These are phyloP conservation scores for Dyspetes luteomarginatus DNA, from an alignment of 2,888 invertebrate species.

Conservation along the genomic window DNA sequence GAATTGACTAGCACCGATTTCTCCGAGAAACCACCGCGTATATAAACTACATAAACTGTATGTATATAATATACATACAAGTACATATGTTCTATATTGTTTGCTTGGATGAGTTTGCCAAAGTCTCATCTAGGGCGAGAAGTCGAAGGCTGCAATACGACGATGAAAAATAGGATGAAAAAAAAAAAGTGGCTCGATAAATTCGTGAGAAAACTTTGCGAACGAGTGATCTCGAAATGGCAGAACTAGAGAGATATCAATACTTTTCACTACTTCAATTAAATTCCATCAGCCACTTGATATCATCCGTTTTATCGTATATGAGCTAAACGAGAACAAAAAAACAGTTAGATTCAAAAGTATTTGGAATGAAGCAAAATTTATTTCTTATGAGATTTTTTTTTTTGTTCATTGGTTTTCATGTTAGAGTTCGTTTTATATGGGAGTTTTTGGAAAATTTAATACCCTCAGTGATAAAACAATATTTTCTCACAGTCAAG, in stretches of 20 bases:
- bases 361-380: background rate
- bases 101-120: slow-evolving; percentile 23
- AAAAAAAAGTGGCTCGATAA: background rate
- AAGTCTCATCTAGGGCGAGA: slow-evolving; percentile 28
- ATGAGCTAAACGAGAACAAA: background rate
- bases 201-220: slow-evolving; percentile 7
- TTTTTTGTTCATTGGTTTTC: background rate
- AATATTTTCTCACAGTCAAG: no score
- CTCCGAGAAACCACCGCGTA: slow-evolving; percentile 26
- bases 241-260: slow-evolving; percentile 21
- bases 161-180: background rate
- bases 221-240: slow-evolving; percentile 18
- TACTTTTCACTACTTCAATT: slow-evolving; percentile 13
- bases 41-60: background rate
- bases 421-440: background rate
- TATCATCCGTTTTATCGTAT: background rate
- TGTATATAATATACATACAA: background rate
- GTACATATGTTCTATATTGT: slow-evolving; percentile 24
- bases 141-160: slow-evolving; percentile 28
- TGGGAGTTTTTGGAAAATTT: no score
- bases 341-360: no score
- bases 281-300: slow-evolving; percentile 2
- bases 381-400: background rate
- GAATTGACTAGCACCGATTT: slow-evolving; percentile 45
- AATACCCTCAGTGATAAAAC: no score